Base-by-base conservation (phyloP, 2,797 vertebrate genomes). In the Jordanella pulchra region DNA sequence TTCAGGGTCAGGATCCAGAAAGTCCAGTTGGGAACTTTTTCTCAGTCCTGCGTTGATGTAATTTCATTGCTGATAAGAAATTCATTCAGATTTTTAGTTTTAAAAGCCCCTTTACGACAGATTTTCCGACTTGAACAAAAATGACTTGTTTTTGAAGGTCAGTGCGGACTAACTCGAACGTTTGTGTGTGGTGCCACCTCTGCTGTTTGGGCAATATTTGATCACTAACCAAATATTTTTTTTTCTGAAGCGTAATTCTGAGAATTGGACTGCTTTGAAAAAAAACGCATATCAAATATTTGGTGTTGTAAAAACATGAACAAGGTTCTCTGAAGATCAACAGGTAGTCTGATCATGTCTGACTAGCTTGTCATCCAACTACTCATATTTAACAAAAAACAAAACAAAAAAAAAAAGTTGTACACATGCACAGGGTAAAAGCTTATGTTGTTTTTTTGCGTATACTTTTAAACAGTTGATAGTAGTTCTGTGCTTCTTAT, bases 201-300 rank as follows among this genome's bases (percentile, higher is more conserved):
- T 73, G 65, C 50, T 73, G 76, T 88, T 73, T 78, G 75, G 73
- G 50, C 65, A 80, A 70, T 76, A 73, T 77, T 76, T 84, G 75
- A 81, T 80, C 39, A 27, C 51, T 47, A 69, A 71, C 60, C 39
- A 71, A 73, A 64, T 18, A 35, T 21, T 42, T 64, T 63, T 53
- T 51, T 54, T 55, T 54, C 48, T 53, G 32, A 32, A 35, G 44
- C 13, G 32, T 65, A 60, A 76, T 76, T 81, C 74, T 69, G 58
- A 81, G 80, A 86, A 84, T 30, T 25, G 48, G 53, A 32, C 55
- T 54, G 13, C 13, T 27, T 35, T 7, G 28, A 45, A 58, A 69
- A 18, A 23, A 56, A 51, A 39, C 48, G 44, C 56, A 61, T 69
- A 65, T 68, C 53, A 72, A 64, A 67, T 48, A 63, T 70, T 65